Percentiles rank a stretch among this genome's conserved stretches.
Evolutionary conservation across 2,888 invertebrate species (phyloP).

Genomic region (Choreutis nemorana): DNA sequence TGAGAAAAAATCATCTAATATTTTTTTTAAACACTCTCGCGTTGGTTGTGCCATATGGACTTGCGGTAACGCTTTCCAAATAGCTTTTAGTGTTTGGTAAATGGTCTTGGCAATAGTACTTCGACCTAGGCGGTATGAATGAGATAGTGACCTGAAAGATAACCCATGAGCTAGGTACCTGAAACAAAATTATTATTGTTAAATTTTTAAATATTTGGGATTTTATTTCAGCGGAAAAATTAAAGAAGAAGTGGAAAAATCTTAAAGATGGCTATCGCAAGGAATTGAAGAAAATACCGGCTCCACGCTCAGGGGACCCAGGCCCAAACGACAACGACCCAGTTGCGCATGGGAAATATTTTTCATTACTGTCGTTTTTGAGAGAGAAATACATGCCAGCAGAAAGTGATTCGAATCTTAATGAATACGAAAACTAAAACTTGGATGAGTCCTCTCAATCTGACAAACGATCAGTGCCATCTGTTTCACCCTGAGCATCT

Average conservation of each 20-base stretch:
- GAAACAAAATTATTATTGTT: background rate
- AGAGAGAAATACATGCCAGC: background rate
- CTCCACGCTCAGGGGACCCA: conserved; percentile 2
- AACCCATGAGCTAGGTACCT: background rate
- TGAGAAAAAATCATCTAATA: conserved; percentile 6
- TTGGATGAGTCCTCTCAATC: background rate
- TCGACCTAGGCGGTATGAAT: conserved; percentile 6
- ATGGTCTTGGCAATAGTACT: conserved; percentile 7
- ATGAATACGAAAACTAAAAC: background rate
- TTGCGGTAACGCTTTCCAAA: conserved; percentile 3
- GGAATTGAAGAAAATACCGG: conserved; percentile 4
- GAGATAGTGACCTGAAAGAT: background rate
- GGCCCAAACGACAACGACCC: conserved; percentile 3
- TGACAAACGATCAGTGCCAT: background rate
- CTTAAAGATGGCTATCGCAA: conserved; percentile 5
- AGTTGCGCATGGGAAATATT: background rate
- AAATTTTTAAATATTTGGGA: background rate
- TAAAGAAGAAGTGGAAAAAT: conserved; percentile 7
- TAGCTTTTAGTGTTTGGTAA: conserved; percentile 8
- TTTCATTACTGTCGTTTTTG: background rate
- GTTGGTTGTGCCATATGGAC: conserved; percentile 11
- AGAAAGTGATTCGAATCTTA: background rate
- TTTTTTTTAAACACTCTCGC: conserved; percentile 11
- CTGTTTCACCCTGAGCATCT: background rate
- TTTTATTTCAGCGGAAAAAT: conserved; percentile 4